Evolutionary conservation across 1,140 invertebrate species (phyloP).

Genomic region (Solenopsis invicta): DNA sequence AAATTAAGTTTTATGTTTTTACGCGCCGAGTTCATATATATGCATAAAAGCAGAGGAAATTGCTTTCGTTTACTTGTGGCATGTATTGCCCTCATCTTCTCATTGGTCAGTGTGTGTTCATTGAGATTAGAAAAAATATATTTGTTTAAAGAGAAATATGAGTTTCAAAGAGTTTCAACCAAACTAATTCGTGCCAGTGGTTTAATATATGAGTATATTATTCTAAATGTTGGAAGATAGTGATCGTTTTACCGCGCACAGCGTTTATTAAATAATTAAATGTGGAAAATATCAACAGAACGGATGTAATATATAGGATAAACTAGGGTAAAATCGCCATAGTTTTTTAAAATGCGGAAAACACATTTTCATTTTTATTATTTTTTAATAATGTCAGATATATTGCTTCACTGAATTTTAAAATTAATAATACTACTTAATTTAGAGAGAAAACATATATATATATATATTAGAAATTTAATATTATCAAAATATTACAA

Average conservation of each 20-base stretch:
- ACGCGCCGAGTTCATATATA: not conserved
- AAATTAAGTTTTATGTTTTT: slow-evolving; percentile 27
- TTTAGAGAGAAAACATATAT: too few species aligned
- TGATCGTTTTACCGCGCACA: not conserved
- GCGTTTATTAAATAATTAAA: slow-evolving; percentile 18
- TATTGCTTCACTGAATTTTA: too few species aligned
- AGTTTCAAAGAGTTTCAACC: not conserved
- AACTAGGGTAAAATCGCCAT: too few species aligned
- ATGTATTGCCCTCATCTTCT: not conserved
- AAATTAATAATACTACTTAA: too few species aligned
- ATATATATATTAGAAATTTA: too few species aligned
- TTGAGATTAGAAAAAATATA: not conserved
- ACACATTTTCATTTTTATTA: too few species aligned
- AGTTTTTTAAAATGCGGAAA: too few species aligned
- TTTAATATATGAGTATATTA: not conserved
- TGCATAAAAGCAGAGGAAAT: slow-evolving; percentile 4
- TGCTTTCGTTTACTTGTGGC: not conserved
- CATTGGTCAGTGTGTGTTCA: not conserved
- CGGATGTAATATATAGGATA: too few species aligned
- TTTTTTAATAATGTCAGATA: too few species aligned
- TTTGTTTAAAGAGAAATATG: not conserved
- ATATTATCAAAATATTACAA: too few species aligned
- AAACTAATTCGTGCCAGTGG: not conserved
- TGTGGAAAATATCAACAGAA: not conserved
- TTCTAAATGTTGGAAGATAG: not conserved